phyloP scores from a whole-genome alignment of 2,888 invertebrate genomes.

The Eustalomyia histrio region DNA sequence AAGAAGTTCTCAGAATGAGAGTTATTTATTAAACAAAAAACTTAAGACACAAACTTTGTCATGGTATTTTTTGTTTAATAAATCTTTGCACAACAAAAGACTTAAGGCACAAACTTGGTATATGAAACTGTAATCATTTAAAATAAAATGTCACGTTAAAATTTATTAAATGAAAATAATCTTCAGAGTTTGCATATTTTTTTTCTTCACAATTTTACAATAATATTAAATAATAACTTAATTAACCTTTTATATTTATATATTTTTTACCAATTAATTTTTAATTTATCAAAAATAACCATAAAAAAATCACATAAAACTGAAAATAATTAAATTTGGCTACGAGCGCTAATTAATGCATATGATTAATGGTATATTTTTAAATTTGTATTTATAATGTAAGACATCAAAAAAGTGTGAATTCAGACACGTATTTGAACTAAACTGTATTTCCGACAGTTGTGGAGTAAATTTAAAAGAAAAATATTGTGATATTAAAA shows the following conservation, averaged over 20 bases:
- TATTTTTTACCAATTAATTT: neutral
- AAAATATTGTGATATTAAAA: slow-evolving; percentile 20
- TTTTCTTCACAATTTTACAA: neutral
- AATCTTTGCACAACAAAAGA: neutral
- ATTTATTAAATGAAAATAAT: neutral
- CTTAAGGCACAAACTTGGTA: neutral
- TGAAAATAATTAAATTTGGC: neutral
- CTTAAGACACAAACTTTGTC: too few relatives aligned
- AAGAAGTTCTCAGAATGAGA: too few relatives aligned
- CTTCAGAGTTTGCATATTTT: neutral
- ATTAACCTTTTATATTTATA: neutral
- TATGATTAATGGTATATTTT: neutral
- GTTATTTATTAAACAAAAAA: too few relatives aligned
- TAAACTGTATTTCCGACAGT: slow-evolving; percentile 18
- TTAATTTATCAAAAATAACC: neutral
- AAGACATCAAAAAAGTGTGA: slow-evolving; percentile 12
- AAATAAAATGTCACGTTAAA: neutral
- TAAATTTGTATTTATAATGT: neutral
- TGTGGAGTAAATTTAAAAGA: slow-evolving; percentile 7
- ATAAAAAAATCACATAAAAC: neutral
- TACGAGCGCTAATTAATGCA: neutral
- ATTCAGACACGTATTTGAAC: slow-evolving; percentile 28
- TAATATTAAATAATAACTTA: neutral
- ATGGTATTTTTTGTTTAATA: neutral
- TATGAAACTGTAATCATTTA: neutral